phyloP scores from a whole-genome alignment of 2,113 vertebrate genomes.

The Dromas ardeola region DNA sequence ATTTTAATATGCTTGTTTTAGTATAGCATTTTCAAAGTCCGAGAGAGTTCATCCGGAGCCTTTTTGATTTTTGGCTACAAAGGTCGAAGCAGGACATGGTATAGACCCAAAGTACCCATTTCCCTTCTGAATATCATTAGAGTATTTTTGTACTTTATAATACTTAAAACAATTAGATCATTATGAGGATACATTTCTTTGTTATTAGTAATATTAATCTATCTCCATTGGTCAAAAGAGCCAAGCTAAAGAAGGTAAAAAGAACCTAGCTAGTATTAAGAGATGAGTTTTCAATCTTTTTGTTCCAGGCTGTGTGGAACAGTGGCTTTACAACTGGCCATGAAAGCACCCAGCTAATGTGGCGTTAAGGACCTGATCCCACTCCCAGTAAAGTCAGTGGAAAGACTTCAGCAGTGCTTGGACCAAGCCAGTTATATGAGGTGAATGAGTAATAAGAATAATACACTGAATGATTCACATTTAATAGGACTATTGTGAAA shows the following conservation, averaged over 20 bases:
- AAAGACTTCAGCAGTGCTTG: constrained; percentile 19
- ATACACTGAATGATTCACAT: constrained; percentile 28
- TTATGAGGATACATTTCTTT: not conserved
- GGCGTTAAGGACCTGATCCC: not conserved
- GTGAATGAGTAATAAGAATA: constrained; percentile 52
- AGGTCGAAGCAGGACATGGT: not conserved
- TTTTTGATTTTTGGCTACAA: not conserved
- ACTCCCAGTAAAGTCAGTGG: not conserved
- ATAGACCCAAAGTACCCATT: not conserved
- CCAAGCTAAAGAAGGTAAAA: not conserved
- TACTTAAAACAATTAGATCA: not conserved
- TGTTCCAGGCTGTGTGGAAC: not conserved
- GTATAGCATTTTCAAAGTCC: not conserved
- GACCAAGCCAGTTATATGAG: not conserved
- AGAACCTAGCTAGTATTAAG: not conserved
- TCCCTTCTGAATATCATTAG: not conserved
- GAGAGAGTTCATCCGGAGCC: not conserved
- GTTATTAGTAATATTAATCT: not conserved
- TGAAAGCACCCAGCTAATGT: not conserved
- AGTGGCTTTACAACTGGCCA: not conserved
- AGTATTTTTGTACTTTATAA: not conserved
- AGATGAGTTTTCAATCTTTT: not conserved
- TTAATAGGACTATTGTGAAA: constrained; percentile 51
- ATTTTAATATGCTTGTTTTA: not conserved
- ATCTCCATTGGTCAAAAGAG: not conserved